These are phyloP conservation scores for Drosophila pegasa DNA, from an alignment of 2,888 invertebrate genomes.

Conservation along the genomic window DNA sequence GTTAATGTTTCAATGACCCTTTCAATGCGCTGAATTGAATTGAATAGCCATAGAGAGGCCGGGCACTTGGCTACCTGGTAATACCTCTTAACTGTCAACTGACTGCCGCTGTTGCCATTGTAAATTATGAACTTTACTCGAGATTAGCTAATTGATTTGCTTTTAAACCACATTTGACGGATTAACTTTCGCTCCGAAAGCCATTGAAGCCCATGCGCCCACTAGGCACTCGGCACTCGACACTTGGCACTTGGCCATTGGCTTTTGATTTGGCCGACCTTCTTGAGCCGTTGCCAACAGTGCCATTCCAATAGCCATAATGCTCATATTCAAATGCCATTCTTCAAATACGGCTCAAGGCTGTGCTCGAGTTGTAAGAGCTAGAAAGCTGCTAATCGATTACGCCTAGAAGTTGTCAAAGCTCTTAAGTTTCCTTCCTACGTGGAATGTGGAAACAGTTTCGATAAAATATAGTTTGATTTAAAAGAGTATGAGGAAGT, in stretches of 20 bases:
- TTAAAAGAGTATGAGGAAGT: background rate
- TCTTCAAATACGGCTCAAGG: slow-evolving; percentile 42
- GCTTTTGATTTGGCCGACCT: slow-evolving; percentile 38
- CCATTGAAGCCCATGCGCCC: slow-evolving; percentile 3
- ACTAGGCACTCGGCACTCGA: background rate
- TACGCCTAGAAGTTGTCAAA: background rate
- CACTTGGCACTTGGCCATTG: slow-evolving; percentile 2
- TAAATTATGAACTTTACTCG: slow-evolving; percentile 19
- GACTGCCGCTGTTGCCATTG: slow-evolving; percentile 1
- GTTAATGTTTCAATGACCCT: background rate
- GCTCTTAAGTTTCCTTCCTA: background rate
- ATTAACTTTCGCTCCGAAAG: slow-evolving; percentile 20
- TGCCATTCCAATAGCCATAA: slow-evolving; percentile 43
- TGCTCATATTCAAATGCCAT: slow-evolving; percentile 31
- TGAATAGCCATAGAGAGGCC: background rate
- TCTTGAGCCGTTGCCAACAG: slow-evolving; percentile 28
- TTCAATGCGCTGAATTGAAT: background rate
- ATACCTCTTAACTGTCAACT: slow-evolving; percentile 44
- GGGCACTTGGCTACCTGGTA: slow-evolving; percentile 6
- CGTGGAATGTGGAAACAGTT: background rate
- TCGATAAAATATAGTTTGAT: too few species aligned
- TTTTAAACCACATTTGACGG: slow-evolving; percentile 26
- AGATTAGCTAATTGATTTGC: slow-evolving; percentile 66
- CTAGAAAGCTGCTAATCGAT: slow-evolving; percentile 9
- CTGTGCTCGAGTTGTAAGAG: background rate